phyloP scores from a whole-genome alignment of 2,113 vertebrate species.

The Cathartes aura region DNA sequence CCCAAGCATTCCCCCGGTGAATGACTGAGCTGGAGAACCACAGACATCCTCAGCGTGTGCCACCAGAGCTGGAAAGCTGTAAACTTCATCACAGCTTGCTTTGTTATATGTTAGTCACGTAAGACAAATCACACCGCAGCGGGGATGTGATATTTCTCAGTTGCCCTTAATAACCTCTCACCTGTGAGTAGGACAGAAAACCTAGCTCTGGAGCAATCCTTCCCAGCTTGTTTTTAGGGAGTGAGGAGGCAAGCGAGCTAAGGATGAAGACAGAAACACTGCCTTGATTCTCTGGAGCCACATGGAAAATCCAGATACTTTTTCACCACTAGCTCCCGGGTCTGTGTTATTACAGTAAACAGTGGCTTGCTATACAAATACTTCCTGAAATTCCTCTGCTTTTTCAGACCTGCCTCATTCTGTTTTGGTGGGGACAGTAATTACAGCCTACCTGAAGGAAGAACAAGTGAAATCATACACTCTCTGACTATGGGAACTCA shows the following conservation, averaged over 20 bases:
- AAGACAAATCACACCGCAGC: background rate
- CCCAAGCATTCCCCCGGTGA: background rate
- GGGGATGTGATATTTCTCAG: background rate
- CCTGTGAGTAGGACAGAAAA: background rate
- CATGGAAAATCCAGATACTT: background rate
- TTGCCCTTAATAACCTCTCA: background rate
- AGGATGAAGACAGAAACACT: background rate
- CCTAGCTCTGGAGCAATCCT: background rate
- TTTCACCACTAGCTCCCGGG: background rate
- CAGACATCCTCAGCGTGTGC: background rate
- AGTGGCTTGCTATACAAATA: background rate
- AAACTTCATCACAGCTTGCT: background rate
- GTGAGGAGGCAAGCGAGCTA: background rate
- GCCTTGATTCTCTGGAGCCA: background rate
- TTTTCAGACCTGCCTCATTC: background rate
- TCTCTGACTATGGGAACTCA: background rate
- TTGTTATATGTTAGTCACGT: background rate
- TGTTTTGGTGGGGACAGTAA: background rate
- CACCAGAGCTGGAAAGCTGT: background rate
- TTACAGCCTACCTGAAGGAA: background rate
- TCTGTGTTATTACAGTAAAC: background rate
- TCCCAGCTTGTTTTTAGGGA: background rate
- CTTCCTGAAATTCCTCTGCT: background rate
- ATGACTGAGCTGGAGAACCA: background rate
- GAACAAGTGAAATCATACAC: background rate